Evolutionary conservation across 2,888 invertebrate genomes (phyloP).

Genomic region (Cosmopolites sordidus): DNA sequence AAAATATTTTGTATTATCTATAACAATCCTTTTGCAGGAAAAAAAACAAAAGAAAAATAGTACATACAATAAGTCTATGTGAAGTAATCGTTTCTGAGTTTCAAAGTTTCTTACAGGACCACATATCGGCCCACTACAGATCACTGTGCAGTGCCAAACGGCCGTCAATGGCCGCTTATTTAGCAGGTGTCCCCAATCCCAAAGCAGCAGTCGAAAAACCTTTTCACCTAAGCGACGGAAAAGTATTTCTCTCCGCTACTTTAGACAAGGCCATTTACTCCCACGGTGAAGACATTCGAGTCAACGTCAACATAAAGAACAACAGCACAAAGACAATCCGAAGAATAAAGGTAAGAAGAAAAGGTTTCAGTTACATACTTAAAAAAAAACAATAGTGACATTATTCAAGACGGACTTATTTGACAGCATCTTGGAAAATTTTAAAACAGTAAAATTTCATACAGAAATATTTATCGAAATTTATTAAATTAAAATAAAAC

Average conservation of each 20-base stretch:
- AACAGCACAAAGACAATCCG: slow-evolving; percentile 80
- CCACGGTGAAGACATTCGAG: slow-evolving; percentile 75
- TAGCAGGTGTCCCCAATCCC: slow-evolving; percentile 57
- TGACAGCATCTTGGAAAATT: no score
- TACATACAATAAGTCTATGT: no score
- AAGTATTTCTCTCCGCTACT: slow-evolving; percentile 72
- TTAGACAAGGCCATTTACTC: slow-evolving; percentile 78
- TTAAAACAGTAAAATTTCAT: no score
- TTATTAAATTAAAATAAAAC: no score
- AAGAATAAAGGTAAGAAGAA: slow-evolving; percentile 66
- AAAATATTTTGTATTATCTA: no score
- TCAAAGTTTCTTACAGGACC: slow-evolving; percentile 20
- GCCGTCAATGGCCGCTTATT: slow-evolving; percentile 41
- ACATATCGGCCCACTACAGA: slow-evolving; percentile 32
- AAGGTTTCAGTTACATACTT: no score
- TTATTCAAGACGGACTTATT: no score
- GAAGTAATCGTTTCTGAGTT: no score
- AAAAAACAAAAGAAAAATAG: no score
- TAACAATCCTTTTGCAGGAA: no score
- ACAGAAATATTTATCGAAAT: no score
- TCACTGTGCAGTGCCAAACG: slow-evolving; percentile 43
- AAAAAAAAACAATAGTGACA: no score
- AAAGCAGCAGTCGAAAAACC: slow-evolving; percentile 73
- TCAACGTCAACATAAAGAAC: slow-evolving; percentile 71
- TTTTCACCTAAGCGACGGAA: slow-evolving; percentile 81